Evolutionary conservation across 2,113 vertebrate species (phyloP), one percentile per base, ranked within the genome.

Genomic region (Chaetops frenatus): DNA sequence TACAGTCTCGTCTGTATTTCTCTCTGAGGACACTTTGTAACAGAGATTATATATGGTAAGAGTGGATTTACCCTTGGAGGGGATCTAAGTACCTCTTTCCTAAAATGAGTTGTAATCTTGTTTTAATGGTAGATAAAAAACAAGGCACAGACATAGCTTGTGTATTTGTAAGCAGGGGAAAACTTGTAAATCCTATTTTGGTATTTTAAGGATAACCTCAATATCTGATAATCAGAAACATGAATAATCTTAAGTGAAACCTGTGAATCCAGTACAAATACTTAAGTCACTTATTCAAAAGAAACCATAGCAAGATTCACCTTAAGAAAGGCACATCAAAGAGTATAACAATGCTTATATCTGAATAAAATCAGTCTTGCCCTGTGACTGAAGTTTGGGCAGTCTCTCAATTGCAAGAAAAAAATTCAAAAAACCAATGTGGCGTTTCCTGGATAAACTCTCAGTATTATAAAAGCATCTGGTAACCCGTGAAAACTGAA

Each of bases 41-140:
- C 61, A 92, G 54, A 91, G 71, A 89, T 95, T 94, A 91, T 92
- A 66, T 89, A 79, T 70, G 88, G 91, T 70, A 94, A 87, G 61
- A 92, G 81, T 84, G 77, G 81, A 95, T 97, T 95, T 95, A 91
- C 77, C 62, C 94, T 97, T 95, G 84, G 86, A 97, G 77, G 67
- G 81, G 48, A 89, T 88, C 89, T 91, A 91, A 96, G 77, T 84
- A 62, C 86, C 77, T 95, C 93, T 73, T 89, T 72, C 77, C 69
- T 79, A 77, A 95, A 95, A 83, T 89, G 69, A 94, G 69, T 91
- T 89, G 77, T 92, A 96, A 94, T 97, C 94, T 95, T 91, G 92
- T 94, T 97, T 91, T 92, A 96, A 97, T 94, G 91, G 92, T 74
- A 93, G 88, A 92, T 94, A 70, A 90, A 96, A 95, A 93, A 86